Percentiles rank a stretch among this genome's conserved stretches.
phyloP scores from a whole-genome alignment of 2,797 vertebrate genomes.

The Gobionotothen gibberifrons region DNA sequence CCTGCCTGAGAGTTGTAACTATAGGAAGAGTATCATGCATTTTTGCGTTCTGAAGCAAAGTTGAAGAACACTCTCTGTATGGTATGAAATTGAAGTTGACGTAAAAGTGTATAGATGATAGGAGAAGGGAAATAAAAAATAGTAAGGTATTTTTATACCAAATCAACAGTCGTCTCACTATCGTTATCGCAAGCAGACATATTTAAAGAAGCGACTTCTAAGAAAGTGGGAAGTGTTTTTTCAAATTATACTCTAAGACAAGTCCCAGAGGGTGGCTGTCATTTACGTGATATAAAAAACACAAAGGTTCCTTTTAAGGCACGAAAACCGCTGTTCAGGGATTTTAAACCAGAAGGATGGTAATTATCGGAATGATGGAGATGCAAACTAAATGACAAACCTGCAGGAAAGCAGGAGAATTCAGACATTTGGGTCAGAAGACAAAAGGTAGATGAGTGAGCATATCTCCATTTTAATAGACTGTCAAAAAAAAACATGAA shows the following conservation, averaged over 20 bases:
- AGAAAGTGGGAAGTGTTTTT: constrained; percentile 40
- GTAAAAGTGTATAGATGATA: constrained; percentile 24
- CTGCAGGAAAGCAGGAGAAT: not conserved
- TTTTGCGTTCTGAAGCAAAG: constrained; percentile 40
- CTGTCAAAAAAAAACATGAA: constrained; percentile 37
- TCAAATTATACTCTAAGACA: constrained; percentile 50
- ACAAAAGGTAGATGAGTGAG: constrained; percentile 36
- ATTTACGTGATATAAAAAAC: constrained; percentile 52
- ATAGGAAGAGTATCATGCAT: constrained; percentile 18
- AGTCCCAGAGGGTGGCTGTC: constrained; percentile 56
- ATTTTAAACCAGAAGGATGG: constrained; percentile 45
- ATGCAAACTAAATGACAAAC: constrained; percentile 27
- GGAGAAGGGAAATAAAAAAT: constrained; percentile 35
- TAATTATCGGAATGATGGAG: constrained; percentile 34
- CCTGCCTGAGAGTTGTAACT: constrained; percentile 33
- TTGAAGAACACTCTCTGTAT: constrained; percentile 16
- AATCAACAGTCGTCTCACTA: constrained; percentile 22
- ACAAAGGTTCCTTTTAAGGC: constrained; percentile 53
- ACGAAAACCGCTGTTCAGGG: constrained; percentile 41
- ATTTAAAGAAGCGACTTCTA: constrained; percentile 48
- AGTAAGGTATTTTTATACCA: constrained; percentile 38
- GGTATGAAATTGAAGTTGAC: constrained; percentile 29
- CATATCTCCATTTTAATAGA: constrained; percentile 44
- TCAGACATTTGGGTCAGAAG: constrained; percentile 38
- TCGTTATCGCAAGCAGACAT: constrained; percentile 1